phyloP scores from a whole-genome alignment of 2,113 vertebrate genomes.

The Notiomystis cincta region DNA sequence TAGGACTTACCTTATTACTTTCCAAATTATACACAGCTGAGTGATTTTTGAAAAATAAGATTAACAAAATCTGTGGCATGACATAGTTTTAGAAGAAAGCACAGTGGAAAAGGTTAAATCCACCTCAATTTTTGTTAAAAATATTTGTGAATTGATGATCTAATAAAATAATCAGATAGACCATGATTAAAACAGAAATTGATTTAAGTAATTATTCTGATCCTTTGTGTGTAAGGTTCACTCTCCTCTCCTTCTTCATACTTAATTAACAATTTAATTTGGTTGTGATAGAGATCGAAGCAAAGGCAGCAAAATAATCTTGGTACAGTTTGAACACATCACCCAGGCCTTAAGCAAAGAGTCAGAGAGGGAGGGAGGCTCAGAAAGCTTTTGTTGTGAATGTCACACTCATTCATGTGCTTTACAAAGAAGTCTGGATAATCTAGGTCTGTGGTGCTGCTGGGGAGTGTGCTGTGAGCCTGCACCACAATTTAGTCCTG shows the following conservation, averaged over 20 bases:
- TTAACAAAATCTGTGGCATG: neutral
- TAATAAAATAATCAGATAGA: slow-evolving; percentile 23
- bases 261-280: slow-evolving; percentile 8
- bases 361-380: neutral
- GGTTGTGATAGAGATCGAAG: neutral
- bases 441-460: accelerated
- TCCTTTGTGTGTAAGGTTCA: neutral
- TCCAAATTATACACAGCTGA: neutral
- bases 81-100: neutral
- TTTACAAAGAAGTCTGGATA: neutral
- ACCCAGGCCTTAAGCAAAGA: neutral
- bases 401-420: accelerated
- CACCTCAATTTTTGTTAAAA: neutral
- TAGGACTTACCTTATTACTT: neutral
- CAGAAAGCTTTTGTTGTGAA: neutral
- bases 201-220: neutral
- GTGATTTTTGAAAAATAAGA: neutral
- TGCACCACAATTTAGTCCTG: neutral
- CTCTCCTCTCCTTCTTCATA: neutral
- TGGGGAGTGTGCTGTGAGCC: neutral
- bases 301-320: neutral
- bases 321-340: neutral
- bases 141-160: neutral
- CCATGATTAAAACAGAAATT: neutral
- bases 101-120: neutral